Percentiles rank a stretch among this genome's conserved stretches.
These are phyloP conservation scores for Meloidogyne hapla DNA, from an alignment of 1,140 invertebrate species.

Conservation along the genomic window DNA sequence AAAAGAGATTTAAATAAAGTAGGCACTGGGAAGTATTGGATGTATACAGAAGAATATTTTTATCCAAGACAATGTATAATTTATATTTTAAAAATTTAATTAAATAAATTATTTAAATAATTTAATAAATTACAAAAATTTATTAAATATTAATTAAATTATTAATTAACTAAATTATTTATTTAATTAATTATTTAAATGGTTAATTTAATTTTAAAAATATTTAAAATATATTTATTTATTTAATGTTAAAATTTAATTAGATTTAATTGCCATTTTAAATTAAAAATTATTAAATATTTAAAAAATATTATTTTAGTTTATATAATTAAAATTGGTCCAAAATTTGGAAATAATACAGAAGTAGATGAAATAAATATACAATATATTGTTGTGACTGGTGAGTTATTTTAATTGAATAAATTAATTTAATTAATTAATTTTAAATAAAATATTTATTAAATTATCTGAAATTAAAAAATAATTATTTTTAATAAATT, in stretches of 20 bases:
- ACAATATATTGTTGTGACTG: conserved; percentile 59
- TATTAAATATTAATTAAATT: too few species aligned
- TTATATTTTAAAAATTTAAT: too few species aligned
- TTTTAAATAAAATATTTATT: neutral
- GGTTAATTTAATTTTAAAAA: too few species aligned
- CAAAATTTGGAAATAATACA: conserved; percentile 58
- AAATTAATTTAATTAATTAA: neutral
- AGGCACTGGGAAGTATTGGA: conserved; percentile 63
- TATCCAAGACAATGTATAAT: conserved; percentile 62
- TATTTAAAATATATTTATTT: too few species aligned
- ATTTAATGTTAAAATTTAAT: too few species aligned
- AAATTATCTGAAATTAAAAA: too few species aligned
- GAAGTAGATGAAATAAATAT: conserved; percentile 44
- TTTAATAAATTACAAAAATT: too few species aligned
- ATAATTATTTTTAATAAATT: too few species aligned
- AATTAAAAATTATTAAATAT: conserved; percentile 19
- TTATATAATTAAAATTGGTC: conserved; percentile 63
- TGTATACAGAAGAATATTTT: conserved; percentile 64
- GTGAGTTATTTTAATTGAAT: neutral
- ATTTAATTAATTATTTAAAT: too few species aligned
- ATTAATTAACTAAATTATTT: too few species aligned
- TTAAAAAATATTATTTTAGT: conserved; percentile 49
- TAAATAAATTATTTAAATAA: too few species aligned
- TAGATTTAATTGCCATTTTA: too few species aligned
- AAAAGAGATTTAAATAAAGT: conserved; percentile 64